Percentiles rank a stretch among this genome's conserved stretches.
phyloP scores from a whole-genome alignment of 2,797 vertebrate species.

The Threskiornis aethiopicus region DNA sequence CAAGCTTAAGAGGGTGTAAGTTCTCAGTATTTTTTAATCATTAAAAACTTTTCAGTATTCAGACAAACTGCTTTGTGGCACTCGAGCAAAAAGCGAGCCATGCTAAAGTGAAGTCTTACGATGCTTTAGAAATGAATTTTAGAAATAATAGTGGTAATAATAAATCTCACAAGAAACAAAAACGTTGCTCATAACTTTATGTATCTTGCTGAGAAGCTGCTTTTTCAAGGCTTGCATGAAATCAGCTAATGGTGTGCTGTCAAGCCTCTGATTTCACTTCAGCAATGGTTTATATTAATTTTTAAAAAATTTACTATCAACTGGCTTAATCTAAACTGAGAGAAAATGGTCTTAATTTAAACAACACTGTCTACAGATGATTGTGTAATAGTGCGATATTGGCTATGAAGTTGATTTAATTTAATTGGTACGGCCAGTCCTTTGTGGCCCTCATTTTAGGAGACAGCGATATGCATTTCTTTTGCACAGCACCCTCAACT shows the following conservation, averaged over 20 bases:
- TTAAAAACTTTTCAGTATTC: background rate
- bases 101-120: background rate
- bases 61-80: background rate
- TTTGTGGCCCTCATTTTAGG: background rate
- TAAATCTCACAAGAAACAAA: background rate
- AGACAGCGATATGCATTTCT: background rate
- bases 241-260: background rate
- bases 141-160: background rate
- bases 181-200: background rate
- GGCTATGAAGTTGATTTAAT: background rate
- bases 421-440: background rate
- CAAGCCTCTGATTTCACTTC: background rate
- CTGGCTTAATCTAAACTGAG: background rate
- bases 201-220: background rate
- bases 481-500: background rate
- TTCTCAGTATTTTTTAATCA: background rate
- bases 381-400: background rate
- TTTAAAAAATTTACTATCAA: background rate
- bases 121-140: background rate
- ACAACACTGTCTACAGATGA: background rate
- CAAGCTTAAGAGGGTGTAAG: background rate
- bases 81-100: background rate
- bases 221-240: background rate
- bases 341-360: constrained; percentile 11
- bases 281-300: background rate